Base-by-base conservation (phyloP, 2,797 vertebrate species). In the Phaenicophaeus curvirostris region DNA sequence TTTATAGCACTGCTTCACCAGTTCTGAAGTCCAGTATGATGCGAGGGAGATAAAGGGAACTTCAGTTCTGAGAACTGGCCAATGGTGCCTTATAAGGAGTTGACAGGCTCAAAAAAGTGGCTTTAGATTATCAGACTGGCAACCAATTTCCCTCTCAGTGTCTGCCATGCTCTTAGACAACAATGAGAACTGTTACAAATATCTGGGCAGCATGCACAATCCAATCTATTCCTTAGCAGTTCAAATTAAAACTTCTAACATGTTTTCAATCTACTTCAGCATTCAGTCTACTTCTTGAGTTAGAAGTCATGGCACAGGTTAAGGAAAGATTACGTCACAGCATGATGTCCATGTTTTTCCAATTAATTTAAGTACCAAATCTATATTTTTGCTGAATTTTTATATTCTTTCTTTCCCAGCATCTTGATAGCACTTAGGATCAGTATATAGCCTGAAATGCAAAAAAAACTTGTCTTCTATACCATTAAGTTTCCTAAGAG, bases 391-490 rank as follows among this genome's bases (percentile, higher is more conserved):
- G 51, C 31, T 82, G 19, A 31, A 50, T 89, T 93, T 94, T 91
- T 79, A 71, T 85, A 77, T 73, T 67, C 42, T 73, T 53, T 62
- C 35, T 73, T 89, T 92, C 85, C 35, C 82, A 84, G 42, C 12
- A 78, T 84, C 69, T 84, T 93, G 87, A 93, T 89, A 89, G 82
- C 85, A 72, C n/a, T 92, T 80, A 51, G 44, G 58, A 89, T 91
- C 90, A 89, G 83, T 37, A 87, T 24, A 61, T 19, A 92, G 57
- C 71, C 58, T 92, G 77, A 82, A 95, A 79, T 62, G 81, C 62
- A 85, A 95, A 97, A 97, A 92, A 94, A 93, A 82, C 42, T 91
- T 85, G 24, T 61, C 67, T 95, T 87, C 73, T 93, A 66, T 67
- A 88, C 59, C 67, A 69, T 84, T 62, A 90, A 83, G 69, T 83